Base-by-base conservation (phyloP, 2,888 invertebrate species). In the Hydropsyche betteni region DNA sequence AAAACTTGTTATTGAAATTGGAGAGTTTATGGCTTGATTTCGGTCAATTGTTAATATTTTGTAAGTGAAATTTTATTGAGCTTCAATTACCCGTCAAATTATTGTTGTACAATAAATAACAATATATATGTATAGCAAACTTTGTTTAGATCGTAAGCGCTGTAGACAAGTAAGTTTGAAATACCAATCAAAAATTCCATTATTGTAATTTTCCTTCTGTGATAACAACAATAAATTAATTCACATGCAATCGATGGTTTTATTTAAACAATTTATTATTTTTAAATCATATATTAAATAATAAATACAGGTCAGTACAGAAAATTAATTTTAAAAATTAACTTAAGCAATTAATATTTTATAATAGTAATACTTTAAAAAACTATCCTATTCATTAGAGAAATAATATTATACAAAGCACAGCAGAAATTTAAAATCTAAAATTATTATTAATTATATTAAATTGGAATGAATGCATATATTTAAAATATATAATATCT, bases 171-270 rank as follows among this genome's bases (percentile, higher is more conserved):
- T 68, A 74, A 53, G 52, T 69, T 12, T 61, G 61, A 33, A 58
- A 34, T 34, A 55, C 68, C 74, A 58, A 52, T 75, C 72, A 52
- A 68, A 51, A 68, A 74, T 69, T 72, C 71, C 76, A 74, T 76
- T 73, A 74, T 74, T 76, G 76, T 76, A 70, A 76, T 36, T 38
- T 76, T 69, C 76, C 76, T 73, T 50, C 76, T 76, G 76, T 76
- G 76, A 76, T 76, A 76, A 72, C 50, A 73, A 73, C 69, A 75
- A 75, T 73, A 64, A 64, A 64, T 36, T 64, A 34, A 33, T 64
- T 24, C 64, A 44, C 44, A 44, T 8, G 44, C 44, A 8, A 10
- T 8, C 3, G 44, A 44, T 6, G 6, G 7, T 44, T 44, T 44
- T 44, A 44, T 44, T 44, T 2, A 10, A 44, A 44, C 6, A 44